Percentiles rank a stretch among this genome's conserved stretches.
These are phyloP conservation scores for Linepithema humile DNA, from an alignment of 1,140 invertebrate species.

Conservation along the genomic window DNA sequence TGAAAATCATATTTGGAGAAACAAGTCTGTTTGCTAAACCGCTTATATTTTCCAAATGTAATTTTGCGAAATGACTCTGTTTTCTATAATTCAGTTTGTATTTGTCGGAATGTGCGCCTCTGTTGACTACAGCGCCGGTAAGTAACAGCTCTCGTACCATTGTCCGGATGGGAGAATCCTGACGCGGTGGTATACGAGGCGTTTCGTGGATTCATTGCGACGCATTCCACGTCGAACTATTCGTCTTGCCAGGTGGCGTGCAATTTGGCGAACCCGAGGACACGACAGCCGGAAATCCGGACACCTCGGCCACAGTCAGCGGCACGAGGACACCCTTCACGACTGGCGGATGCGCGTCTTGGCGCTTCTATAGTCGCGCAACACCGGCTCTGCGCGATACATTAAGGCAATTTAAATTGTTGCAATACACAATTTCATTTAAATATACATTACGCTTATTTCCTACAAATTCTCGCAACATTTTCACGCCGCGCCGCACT, in stretches of 20 bases:
- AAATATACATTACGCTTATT: background rate
- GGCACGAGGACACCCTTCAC: slow-evolving; percentile 29
- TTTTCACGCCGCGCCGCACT: background rate
- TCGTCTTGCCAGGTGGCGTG: slow-evolving; percentile 70
- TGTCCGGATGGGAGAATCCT: slow-evolving; percentile 62
- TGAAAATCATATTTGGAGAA: background rate
- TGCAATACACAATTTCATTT: background rate
- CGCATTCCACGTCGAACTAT: slow-evolving; percentile 76
- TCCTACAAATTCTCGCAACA: background rate
- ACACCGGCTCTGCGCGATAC: background rate
- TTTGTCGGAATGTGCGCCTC: slow-evolving; percentile 35
- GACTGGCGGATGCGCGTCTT: slow-evolving; percentile 29
- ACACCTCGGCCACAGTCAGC: slow-evolving; percentile 40
- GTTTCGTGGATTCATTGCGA: slow-evolving; percentile 74
- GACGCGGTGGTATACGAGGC: slow-evolving; percentile 51
- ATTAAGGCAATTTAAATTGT: background rate
- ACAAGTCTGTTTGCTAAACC: background rate
- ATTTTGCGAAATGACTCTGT: slow-evolving; percentile 18
- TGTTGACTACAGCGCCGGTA: slow-evolving; percentile 23
- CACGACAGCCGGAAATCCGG: slow-evolving; percentile 65
- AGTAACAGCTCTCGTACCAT: slow-evolving; percentile 63
- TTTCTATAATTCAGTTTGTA: slow-evolving; percentile 53
- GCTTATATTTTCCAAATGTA: background rate
- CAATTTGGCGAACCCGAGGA: slow-evolving; percentile 64
- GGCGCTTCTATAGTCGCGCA: background rate